Evolutionary conservation across 2,797 vertebrate species (phyloP), one percentile per base, ranked within the genome.

Genomic region (Cyclopterus lumpus): DNA sequence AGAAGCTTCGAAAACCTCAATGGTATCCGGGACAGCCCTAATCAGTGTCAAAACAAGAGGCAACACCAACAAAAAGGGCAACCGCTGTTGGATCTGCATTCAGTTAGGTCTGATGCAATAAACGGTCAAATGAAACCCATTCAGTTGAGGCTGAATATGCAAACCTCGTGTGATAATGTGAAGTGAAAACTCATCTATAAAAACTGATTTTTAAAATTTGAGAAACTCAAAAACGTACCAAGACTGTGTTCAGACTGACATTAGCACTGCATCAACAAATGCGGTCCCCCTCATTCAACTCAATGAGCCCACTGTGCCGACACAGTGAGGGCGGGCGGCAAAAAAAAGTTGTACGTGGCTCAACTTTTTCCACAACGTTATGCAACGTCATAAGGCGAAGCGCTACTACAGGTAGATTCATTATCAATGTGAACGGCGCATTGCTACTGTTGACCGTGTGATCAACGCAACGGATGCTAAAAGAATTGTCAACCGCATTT

Each of bases 61-160:
- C 90, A 91, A 83, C 85, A 86, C 87, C 83, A 90, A 89, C 90
- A 86, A 85, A n/a, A 90, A 86, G 80, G 77, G 82, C 77, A 93
- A 87, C 86, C 80, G 92, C 77, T 75, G 73, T 69, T 74, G 77
- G 74, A 92, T 94, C 91, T 93, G 93, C 93, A 94, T 94, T 94
- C 93, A 94, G 86, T 72, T 75, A 73, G 66, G 16, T 73, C 68
- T 82, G 71, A 86, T 70, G 75, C 71, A 77, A 81, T 60, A n/a
- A 62, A 60, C 60, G 64, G 12, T 28, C 44, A 42, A 36, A 34
- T 15, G 11, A 54, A 67, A 69, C 26, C 22, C 53, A 55, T 28
- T 11, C 48, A 11, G 22, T 60, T 49, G 28, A 28, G 15, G 73
- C 38, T 24, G 54, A 71, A 78, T 76, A 75, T 65, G 64, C 46